phyloP scores from a whole-genome alignment of 2,113 vertebrate species.

The Dasypus novemcinctus region DNA sequence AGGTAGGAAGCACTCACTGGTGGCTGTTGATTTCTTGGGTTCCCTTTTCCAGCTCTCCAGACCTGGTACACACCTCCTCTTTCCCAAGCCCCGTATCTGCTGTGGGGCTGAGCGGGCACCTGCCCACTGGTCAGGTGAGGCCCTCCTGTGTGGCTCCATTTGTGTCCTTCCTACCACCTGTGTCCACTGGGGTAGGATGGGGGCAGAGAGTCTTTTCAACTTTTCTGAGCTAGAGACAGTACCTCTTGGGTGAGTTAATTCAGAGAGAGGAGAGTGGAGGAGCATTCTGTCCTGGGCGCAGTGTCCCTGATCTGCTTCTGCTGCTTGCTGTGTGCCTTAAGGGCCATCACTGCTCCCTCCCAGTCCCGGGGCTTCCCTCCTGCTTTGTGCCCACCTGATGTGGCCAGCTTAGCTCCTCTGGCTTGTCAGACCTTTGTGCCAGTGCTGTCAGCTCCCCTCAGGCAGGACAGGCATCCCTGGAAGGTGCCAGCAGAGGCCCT shows the following conservation, averaged over 20 bases:
- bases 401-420: neutral
- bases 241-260: neutral
- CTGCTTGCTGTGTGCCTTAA: slow-evolving; percentile 76
- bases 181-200: no score
- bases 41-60: neutral
- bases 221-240: neutral
- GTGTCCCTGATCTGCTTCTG: neutral
- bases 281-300: neutral
- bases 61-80: neutral
- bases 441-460: neutral
- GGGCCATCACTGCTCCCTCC: neutral
- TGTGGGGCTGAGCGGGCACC: no score
- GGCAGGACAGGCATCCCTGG: neutral
- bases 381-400: neutral
- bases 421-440: neutral
- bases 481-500: neutral
- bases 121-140: no score
- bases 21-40: no score
- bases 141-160: no score
- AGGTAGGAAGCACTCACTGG: no score
- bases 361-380: accelerated
- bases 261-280: neutral
- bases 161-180: no score
- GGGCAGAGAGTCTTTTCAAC: no score
- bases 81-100: neutral